Percentiles rank a stretch among this genome's conserved stretches.
Evolutionary conservation across 2,888 invertebrate species (phyloP).

Genomic region (Phoenoteleia sp.): DNA sequence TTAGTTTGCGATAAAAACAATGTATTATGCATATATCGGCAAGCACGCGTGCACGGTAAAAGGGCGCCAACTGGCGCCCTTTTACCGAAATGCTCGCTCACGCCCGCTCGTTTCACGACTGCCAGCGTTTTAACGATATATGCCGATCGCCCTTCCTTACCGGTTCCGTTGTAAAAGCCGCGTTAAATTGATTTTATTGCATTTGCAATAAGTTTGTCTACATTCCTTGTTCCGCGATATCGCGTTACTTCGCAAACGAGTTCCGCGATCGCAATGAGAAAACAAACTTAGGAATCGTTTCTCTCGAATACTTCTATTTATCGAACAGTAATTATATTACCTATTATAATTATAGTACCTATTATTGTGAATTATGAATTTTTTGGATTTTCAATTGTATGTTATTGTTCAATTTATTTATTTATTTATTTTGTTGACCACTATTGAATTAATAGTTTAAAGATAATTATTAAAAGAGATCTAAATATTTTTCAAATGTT

Average conservation of each 20-base stretch:
- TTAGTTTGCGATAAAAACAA: constrained; percentile 54
- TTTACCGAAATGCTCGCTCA: constrained; percentile 60
- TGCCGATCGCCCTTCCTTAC: constrained; percentile 51
- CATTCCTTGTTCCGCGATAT: constrained; percentile 65
- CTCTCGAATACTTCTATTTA: too few species aligned
- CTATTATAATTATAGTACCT: too few species aligned
- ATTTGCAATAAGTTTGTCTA: constrained; percentile 66
- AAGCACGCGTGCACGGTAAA: constrained; percentile 60
- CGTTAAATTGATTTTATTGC: constrained; percentile 70
- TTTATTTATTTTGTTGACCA: too few species aligned
- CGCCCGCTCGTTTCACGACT: constrained; percentile 34
- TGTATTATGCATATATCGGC: constrained; percentile 54
- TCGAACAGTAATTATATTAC: too few species aligned
- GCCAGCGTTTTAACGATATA: constrained; percentile 50
- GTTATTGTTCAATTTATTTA: too few species aligned
- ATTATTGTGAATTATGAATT: too few species aligned
- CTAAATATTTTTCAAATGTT: too few species aligned
- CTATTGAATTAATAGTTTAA: too few species aligned
- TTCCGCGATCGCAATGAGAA: constrained; percentile 26
- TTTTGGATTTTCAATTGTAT: too few species aligned
- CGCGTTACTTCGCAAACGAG: constrained; percentile 57
- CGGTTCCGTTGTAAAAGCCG: constrained; percentile 61
- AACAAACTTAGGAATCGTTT: constrained; percentile 36
- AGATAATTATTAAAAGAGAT: too few species aligned
- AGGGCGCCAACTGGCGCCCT: constrained; percentile 57